These are phyloP conservation scores for Eulimnadia texana DNA, from an alignment of 1,140 invertebrate species.

Conservation along the genomic window DNA sequence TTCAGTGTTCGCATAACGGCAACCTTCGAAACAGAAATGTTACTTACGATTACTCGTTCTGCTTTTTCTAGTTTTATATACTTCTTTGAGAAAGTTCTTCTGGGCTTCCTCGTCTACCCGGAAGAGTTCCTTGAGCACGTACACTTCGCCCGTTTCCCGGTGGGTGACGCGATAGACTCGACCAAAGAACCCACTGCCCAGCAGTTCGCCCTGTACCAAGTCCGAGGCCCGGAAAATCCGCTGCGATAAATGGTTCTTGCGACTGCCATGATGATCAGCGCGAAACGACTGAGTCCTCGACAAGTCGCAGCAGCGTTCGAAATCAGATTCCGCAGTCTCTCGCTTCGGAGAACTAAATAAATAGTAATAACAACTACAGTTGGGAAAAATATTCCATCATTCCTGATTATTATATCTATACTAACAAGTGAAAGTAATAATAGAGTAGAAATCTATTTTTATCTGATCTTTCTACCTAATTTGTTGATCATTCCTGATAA, in stretches of 20 bases:
- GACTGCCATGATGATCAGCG: slow-evolving; percentile 38
- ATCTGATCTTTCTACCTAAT: too few species aligned
- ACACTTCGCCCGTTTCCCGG: slow-evolving; percentile 73
- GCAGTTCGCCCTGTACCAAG: slow-evolving; percentile 69
- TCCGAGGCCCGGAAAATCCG: slow-evolving; percentile 79
- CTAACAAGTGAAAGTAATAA: too few species aligned
- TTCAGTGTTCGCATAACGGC: slow-evolving; percentile 72
- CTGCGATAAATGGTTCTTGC: slow-evolving; percentile 43
- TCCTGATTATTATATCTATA: too few species aligned
- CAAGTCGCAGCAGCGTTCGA: slow-evolving; percentile 42
- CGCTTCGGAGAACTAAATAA: neutral
- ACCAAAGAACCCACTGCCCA: slow-evolving; percentile 87
- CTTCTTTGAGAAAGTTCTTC: slow-evolving; percentile 85
- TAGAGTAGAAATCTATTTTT: too few species aligned
- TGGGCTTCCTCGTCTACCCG: slow-evolving; percentile 86
- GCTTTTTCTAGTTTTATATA: too few species aligned
- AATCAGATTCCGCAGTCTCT: neutral
- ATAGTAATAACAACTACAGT: neutral
- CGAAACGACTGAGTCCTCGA: slow-evolving; percentile 75
- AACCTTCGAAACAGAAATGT: slow-evolving; percentile 37
- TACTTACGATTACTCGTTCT: too few species aligned
- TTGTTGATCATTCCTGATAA: too few species aligned
- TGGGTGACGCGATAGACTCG: slow-evolving; percentile 75
- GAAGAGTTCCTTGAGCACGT: slow-evolving; percentile 89
- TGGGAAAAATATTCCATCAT: too few species aligned